Base-by-base conservation (phyloP, 1,140 invertebrate genomes). In the Adoxophyes honmai region DNA sequence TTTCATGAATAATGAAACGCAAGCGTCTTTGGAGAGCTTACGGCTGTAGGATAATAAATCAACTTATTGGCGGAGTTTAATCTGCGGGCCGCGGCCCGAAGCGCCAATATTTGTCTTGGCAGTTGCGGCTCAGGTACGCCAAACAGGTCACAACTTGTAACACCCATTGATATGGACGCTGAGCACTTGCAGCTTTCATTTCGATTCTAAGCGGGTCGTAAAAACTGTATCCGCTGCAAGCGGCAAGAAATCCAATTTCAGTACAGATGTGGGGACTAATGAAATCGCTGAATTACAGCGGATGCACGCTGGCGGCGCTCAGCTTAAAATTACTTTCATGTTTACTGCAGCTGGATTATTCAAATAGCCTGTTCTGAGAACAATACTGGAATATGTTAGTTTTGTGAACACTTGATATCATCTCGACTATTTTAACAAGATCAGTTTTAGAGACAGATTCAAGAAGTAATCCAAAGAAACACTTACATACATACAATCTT, bases 31-130 rank as follows among this genome's bases (percentile, higher is more conserved):
- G 16, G 42, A 48, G 42, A 21, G 42, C 42, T 48, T 48, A 48
- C 16, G 42, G 21, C 10, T 48, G 42, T 48, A 48, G 42, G 42
- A 48, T 48, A 48, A 48, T 48, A 48, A 48, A 48, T 48, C 42
- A 48, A 48, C 42, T 48, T 48, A 48, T 48, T 48, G 42, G 42
- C 18, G 42, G 42, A 48, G 42, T 48, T 48, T 48, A 48, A 48
- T 48, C 42, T 48, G 6, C 42, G 18, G 16, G 21, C 21, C 18
- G 18, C 11, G 16, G 16, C 42, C 11, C 42, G 42, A 18, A n/a
- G 18, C 21, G 42, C 21, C 18, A 48, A 48, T 48, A 48, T 48
- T 48, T 48, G 42, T 48, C 10, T 48, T 48, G 11, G 21, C 42
- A 48, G 42, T 48, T 48, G 10, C 15, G n/a, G 1, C 14, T 5